A percentile compares a stretch with the other conserved stretches of the same genome.
Evolutionary conservation across 2,797 vertebrate genomes (phyloP).

Genomic region (Coranthus polyacanthus): DNA sequence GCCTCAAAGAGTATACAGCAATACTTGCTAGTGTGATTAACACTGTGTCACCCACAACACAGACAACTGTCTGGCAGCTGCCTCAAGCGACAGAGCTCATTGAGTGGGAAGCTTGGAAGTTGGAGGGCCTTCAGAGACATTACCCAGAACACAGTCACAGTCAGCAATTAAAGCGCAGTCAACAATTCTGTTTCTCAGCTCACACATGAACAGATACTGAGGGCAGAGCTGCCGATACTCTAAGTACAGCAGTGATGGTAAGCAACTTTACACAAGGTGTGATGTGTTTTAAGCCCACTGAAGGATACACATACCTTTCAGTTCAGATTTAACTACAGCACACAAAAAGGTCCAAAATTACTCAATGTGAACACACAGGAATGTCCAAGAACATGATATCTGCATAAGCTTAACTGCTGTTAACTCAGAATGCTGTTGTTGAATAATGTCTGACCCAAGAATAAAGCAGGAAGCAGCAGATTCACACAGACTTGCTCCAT

Average conservation of each 20-base stretch:
- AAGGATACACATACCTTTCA: too few species aligned
- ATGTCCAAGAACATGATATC: background rate
- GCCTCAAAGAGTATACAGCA: slow-evolving; percentile 39
- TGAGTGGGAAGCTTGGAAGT: slow-evolving; percentile 32
- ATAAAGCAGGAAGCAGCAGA: slow-evolving; percentile 6
- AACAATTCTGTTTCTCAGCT: too few species aligned
- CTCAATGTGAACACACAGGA: too few species aligned
- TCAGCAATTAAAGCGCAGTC: slow-evolving; percentile 37
- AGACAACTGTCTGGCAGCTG: slow-evolving; percentile 78
- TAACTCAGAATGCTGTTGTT: background rate
- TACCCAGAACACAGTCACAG: slow-evolving; percentile 32
- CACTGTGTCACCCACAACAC: slow-evolving; percentile 65
- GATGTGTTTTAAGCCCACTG: slow-evolving; percentile 2
- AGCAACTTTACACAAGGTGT: slow-evolving; percentile 12
- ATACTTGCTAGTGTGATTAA: slow-evolving; percentile 71
- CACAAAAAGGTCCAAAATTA: background rate
- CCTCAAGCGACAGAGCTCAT: slow-evolving; percentile 42
- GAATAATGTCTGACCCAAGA: slow-evolving; percentile 4
- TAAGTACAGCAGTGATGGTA: slow-evolving; percentile 11
- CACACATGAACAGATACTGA: slow-evolving; percentile 13
- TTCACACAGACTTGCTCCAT: slow-evolving; percentile 1
- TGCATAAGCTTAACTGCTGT: background rate
- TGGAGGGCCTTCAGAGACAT: slow-evolving; percentile 47
- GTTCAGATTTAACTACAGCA: background rate
- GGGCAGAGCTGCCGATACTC: slow-evolving; percentile 14